Evolutionary conservation across 2,113 vertebrate species (phyloP), one percentile per base, ranked within the genome.

Genomic region (Dermatemys mawii): DNA sequence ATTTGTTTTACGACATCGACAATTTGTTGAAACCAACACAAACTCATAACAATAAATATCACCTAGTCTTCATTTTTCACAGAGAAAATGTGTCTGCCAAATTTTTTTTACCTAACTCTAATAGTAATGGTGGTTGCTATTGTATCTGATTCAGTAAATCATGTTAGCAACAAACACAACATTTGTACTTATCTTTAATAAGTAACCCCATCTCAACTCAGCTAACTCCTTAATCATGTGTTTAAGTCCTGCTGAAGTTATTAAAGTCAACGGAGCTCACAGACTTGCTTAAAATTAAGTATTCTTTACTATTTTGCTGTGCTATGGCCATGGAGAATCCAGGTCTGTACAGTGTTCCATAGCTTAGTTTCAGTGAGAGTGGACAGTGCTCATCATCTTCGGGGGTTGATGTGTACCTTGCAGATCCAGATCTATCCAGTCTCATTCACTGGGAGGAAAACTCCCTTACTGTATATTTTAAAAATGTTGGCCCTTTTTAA

Each of bases 161-260:
- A 48, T 27, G 1, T 87, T 78, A 85, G 38, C 24, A 85, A 70
- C 54, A 88, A 10, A 26, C n/a, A 50, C 2, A 32, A 2, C 44
- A 14, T 5, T 41, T 41, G 22, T 24, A 24, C 38, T 70, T 70
- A 38, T 21, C 9, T 24, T 73, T 73, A 73, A 38, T 24, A 11
- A 73, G 38, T 41, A 41, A 73, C 22, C 38, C 38, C 38, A 41
- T 24, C 11, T 21, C 9, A 7, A 41, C 2, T 41, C n/a, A 73
- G 38, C 10, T 16, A 1, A 16, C 49, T 12, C 1, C 4, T 2
- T 27, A 67, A 51, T 53, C 6, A 44, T 11, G 5, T 22, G 48
- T 10, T 14, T 29, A 79, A 94, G 5, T 46, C 32, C 38, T 17
- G 54, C 5, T 19, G 8, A 86, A 46, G 3, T 70, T 78, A 79